Conservation (phyloP, 64 coral and sea anemone genomes). For the Stylophora pistillata region DNA sequence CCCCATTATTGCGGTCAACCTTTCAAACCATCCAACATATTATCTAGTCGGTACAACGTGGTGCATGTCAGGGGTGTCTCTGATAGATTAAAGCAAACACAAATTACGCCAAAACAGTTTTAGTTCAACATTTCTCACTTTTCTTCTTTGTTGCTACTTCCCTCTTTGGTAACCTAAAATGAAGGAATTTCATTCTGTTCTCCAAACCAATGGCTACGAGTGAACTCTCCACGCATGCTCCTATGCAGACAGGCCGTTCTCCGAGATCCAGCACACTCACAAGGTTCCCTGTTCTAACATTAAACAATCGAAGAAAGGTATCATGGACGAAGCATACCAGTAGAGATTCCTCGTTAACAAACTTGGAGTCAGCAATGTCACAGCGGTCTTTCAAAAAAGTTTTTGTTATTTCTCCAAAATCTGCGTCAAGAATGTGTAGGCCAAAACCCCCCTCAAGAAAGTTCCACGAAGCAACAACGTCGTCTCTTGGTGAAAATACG, state of each 20-base stretch:
- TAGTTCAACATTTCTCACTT: neutral
- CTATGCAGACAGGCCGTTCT: neutral
- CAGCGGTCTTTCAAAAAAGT: neutral
- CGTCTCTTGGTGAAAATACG: neutral
- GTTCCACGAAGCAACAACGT: slow-evolving; percentile 7
- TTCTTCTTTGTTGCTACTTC: neutral
- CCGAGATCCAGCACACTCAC: neutral
- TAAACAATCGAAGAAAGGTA: slow-evolving; percentile 8
- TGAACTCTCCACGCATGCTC: neutral
- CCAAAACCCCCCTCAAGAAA: neutral
- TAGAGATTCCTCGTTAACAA: neutral
- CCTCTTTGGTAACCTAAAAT: neutral
- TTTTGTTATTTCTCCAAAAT: neutral
- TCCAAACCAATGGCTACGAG: slow-evolving; percentile 4
- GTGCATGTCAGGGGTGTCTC: too few species aligned
- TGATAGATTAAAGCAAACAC: too few species aligned
- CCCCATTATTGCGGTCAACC: too few species aligned
- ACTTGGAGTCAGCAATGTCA: slow-evolving; percentile 27
- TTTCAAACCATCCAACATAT: too few species aligned
- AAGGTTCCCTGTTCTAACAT: neutral
- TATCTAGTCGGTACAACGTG: too few species aligned
- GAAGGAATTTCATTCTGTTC: neutral
- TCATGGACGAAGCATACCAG: neutral
- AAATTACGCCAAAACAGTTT: too few species aligned
- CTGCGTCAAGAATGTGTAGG: too few species aligned